phyloP scores from a whole-genome alignment of 2,113 vertebrate genomes.

The Xenotilapia flavipinnis region DNA sequence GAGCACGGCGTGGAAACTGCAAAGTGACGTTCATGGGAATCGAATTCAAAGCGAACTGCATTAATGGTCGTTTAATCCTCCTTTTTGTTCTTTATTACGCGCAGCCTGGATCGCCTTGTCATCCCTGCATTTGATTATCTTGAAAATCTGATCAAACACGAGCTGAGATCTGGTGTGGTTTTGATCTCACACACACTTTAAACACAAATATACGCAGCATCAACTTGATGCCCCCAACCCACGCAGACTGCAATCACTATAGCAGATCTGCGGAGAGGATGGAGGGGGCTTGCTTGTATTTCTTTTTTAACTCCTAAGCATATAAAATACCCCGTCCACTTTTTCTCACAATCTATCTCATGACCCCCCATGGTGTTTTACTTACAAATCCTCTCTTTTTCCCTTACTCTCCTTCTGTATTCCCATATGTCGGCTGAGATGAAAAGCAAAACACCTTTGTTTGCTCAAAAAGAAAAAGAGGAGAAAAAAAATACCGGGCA shows the following conservation, averaged over 20 bases:
- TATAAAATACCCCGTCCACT: neutral
- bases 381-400: neutral
- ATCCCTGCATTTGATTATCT: neutral
- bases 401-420: neutral
- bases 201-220: neutral
- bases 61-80: neutral
- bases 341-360: neutral
- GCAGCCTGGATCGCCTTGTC: neutral
- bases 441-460: slow-evolving; percentile 40
- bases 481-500: neutral
- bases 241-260: neutral
- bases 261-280: neutral
- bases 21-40: neutral
- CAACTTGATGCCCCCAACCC: slow-evolving; percentile 15
- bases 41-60: neutral
- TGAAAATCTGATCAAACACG: neutral
- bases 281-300: neutral
- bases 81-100: neutral
- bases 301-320: neutral
- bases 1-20: neutral
- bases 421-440: neutral
- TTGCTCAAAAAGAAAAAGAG: neutral
- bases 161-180: neutral
- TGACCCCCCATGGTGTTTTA: neutral
- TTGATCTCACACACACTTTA: neutral